phyloP scores from a whole-genome alignment of 2,797 vertebrate species.

The Pseudotriccus pelzelni region DNA sequence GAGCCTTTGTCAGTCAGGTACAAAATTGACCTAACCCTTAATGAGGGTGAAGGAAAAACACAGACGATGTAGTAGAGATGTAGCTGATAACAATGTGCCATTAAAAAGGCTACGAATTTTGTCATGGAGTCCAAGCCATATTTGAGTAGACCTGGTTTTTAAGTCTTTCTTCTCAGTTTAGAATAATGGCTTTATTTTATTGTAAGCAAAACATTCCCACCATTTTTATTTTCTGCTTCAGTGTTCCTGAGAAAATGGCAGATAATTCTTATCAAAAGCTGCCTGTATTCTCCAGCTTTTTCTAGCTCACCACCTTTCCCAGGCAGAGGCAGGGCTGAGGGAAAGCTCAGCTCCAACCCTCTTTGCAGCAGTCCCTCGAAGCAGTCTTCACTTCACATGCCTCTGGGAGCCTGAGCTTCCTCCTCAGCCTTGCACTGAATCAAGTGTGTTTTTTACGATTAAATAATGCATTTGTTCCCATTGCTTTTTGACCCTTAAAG shows the following conservation, averaged over 20 bases:
- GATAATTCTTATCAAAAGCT: neutral
- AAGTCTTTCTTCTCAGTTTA: neutral
- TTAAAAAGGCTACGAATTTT: neutral
- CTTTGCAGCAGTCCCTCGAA: neutral
- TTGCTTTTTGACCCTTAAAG: conserved; percentile 43
- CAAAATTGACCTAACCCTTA: conserved; percentile 2
- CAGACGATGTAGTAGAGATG: neutral
- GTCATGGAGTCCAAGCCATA: neutral
- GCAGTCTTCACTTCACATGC: neutral
- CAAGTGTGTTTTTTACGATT: neutral
- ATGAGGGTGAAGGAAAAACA: neutral
- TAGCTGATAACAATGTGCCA: neutral
- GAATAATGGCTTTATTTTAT: neutral
- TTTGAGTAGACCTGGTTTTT: neutral
- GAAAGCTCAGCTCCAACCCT: neutral
- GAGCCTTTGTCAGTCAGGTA: neutral
- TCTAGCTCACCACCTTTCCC: neutral
- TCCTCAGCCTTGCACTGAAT: neutral
- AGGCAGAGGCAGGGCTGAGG: neutral
- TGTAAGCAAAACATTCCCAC: neutral
- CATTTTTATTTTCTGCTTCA: neutral
- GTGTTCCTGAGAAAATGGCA: neutral
- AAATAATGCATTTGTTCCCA: conserved; percentile 18
- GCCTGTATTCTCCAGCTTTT: neutral
- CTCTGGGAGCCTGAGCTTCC: conserved; percentile 28